Conservation (phyloP, 2,113 vertebrate genomes). For the Cyphomyrus plagiostoma region DNA sequence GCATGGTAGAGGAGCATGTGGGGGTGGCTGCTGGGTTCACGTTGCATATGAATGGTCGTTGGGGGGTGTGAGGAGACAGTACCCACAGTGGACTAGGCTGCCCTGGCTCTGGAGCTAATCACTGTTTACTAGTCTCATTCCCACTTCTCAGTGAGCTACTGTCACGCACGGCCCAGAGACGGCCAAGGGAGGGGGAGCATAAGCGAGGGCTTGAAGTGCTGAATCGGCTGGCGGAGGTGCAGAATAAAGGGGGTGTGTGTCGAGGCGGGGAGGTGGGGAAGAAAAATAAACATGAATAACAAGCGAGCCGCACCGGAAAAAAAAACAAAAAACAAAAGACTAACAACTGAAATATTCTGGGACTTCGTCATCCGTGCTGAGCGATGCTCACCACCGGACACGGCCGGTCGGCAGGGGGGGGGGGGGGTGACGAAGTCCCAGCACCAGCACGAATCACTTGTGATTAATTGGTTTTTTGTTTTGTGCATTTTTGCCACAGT, state of each 20-base stretch:
- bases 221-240: constrained; percentile 27
- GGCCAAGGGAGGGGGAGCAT: constrained; percentile 42
- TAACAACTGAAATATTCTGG: constrained; percentile 43
- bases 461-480: constrained; percentile 25
- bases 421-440: too few species aligned
- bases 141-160: constrained; percentile 74
- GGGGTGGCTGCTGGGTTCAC: constrained; percentile 34
- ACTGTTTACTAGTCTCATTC: constrained; percentile 75
- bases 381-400: constrained; percentile 43
- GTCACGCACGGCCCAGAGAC: constrained; percentile 65
- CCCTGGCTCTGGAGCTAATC: constrained; percentile 69
- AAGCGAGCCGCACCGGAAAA: constrained; percentile 28
- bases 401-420: constrained; percentile 36
- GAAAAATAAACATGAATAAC: constrained; percentile 34
- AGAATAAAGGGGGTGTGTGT: constrained; percentile 14
- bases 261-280: constrained; percentile 27
- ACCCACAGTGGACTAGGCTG: constrained; percentile 53
- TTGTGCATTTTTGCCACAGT: constrained; percentile 30
- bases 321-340: constrained; percentile 36
- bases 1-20: constrained; percentile 20
- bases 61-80: constrained; percentile 38
- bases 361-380: constrained; percentile 31
- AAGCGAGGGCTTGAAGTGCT: constrained; percentile 32
- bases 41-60: constrained; percentile 32
- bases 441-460: constrained; percentile 27